phyloP scores from a whole-genome alignment of 2,888 invertebrate species.

The Sympetrum striolatum region DNA sequence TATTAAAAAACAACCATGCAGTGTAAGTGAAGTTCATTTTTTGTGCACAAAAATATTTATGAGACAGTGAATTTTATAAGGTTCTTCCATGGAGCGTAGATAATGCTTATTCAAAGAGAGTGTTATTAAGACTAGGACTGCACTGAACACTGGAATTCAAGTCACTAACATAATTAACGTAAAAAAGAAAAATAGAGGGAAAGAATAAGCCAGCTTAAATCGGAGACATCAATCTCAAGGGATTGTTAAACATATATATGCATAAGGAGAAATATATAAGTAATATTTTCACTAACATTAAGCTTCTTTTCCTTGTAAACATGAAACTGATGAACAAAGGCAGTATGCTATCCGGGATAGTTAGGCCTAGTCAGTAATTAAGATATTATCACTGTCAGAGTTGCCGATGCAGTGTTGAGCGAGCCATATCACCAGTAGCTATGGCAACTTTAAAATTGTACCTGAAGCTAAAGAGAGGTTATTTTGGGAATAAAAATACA shows the following conservation, averaged over 20 bases:
- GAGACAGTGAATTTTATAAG: slow-evolving; percentile 42
- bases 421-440: slow-evolving; percentile 36
- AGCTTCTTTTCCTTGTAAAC: not conserved
- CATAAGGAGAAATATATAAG: slow-evolving; percentile 29
- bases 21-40: slow-evolving; percentile 27
- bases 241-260: slow-evolving; percentile 15
- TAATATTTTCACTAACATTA: not conserved
- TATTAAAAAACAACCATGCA: slow-evolving; percentile 39
- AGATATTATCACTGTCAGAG: slow-evolving; percentile 41
- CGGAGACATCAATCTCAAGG: slow-evolving; percentile 2
- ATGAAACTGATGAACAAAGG: slow-evolving; percentile 31
- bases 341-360: slow-evolving; percentile 9
- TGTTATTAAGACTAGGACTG: slow-evolving; percentile 27
- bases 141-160: slow-evolving; percentile 34
- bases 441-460: slow-evolving; percentile 35
- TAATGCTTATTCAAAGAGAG: slow-evolving; percentile 17
- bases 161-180: not conserved
- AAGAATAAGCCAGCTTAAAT: not conserved
- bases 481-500: slow-evolving; percentile 36
- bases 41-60: slow-evolving; percentile 41
- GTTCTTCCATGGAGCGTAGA: slow-evolving; percentile 38
- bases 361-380: slow-evolving; percentile 32
- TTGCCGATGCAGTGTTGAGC: slow-evolving; percentile 38
- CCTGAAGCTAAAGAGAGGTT: slow-evolving; percentile 41
- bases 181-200: not conserved